Evolutionary conservation across 1,140 invertebrate species (phyloP).

Genomic region (Meteorus sp.): DNA sequence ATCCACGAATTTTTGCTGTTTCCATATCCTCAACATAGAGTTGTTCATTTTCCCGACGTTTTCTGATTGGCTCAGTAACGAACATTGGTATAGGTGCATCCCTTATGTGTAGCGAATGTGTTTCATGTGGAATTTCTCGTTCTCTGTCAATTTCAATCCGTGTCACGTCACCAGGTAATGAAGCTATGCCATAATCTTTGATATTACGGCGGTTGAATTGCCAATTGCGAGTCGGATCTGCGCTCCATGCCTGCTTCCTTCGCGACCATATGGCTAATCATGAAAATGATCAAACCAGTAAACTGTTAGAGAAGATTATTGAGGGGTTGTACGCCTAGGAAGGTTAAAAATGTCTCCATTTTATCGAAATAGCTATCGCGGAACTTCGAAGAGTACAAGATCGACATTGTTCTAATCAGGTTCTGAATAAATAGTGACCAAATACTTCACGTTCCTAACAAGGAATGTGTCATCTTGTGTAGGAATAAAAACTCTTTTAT

Average conservation of each 20-base stretch:
- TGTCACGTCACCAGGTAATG: constrained; percentile 50
- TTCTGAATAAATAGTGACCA: too few relatives aligned
- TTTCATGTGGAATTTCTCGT: constrained; percentile 22
- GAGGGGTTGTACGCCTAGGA: too few relatives aligned
- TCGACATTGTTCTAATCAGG: too few relatives aligned
- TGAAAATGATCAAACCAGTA: constrained; percentile 8
- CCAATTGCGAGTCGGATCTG: constrained; percentile 72
- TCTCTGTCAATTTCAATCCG: constrained; percentile 18
- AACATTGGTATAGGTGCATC: constrained; percentile 31
- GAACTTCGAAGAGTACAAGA: too few relatives aligned
- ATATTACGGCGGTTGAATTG: constrained; percentile 71
- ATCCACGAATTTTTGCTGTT: too few relatives aligned
- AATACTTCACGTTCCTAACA: too few relatives aligned
- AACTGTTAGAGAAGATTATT: too few relatives aligned
- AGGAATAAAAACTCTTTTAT: too few relatives aligned
- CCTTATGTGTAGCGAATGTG: constrained; percentile 20
- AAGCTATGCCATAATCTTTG: constrained; percentile 45
- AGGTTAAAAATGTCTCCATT: too few relatives aligned
- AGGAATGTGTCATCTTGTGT: too few relatives aligned
- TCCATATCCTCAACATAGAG: constrained; percentile 58
- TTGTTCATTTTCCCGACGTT: constrained; percentile 40
- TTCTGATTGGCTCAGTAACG: constrained; percentile 27
- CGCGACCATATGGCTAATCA: constrained; percentile 66
- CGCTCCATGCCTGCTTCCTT: constrained; percentile 77
- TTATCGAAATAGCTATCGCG: too few relatives aligned